Percentiles rank a stretch among this genome's conserved stretches.
Conservation (phyloP, 1,140 invertebrate species). For the Ceratosolen fusciceps region DNA sequence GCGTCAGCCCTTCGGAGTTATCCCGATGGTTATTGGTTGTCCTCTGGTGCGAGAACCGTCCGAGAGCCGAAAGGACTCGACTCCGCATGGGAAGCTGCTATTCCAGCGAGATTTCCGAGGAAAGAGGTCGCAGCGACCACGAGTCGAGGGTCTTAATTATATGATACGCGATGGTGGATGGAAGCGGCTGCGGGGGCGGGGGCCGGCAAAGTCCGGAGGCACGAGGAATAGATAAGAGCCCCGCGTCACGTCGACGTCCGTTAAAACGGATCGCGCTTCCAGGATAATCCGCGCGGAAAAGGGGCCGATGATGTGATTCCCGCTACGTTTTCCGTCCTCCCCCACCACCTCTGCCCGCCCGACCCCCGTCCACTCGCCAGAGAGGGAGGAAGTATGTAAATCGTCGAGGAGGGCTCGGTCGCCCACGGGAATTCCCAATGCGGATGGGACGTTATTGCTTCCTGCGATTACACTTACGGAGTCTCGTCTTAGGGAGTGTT, state of each 20-base stretch:
- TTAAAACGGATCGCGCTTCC: background rate
- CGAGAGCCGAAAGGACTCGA: too few species aligned
- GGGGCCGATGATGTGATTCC: background rate
- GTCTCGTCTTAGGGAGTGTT: too few species aligned
- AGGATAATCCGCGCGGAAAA: conserved; percentile 28
- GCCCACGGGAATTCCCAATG: too few species aligned
- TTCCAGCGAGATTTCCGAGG: too few species aligned
- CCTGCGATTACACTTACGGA: too few species aligned
- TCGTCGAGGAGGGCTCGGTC: too few species aligned
- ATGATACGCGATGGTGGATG: background rate
- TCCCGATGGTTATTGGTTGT: too few species aligned
- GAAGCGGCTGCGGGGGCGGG: background rate
- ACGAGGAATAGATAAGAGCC: conserved; percentile 1
- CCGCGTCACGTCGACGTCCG: conserved; percentile 26
- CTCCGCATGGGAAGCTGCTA: too few species aligned
- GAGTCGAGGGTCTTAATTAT: background rate
- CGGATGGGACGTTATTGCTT: too few species aligned
- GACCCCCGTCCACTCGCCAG: background rate
- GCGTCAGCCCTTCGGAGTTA: too few species aligned
- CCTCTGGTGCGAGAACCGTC: too few species aligned
- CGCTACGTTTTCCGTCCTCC: background rate
- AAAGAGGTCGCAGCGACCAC: background rate
- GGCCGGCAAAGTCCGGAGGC: background rate
- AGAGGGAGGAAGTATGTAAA: conserved; percentile 35
- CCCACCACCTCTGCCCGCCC: background rate